A percentile compares a stretch with the other conserved stretches of the same genome.
These are phyloP conservation scores for Cryptus viduatorius DNA, from an alignment of 2,888 invertebrate genomes.

Conservation along the genomic window DNA sequence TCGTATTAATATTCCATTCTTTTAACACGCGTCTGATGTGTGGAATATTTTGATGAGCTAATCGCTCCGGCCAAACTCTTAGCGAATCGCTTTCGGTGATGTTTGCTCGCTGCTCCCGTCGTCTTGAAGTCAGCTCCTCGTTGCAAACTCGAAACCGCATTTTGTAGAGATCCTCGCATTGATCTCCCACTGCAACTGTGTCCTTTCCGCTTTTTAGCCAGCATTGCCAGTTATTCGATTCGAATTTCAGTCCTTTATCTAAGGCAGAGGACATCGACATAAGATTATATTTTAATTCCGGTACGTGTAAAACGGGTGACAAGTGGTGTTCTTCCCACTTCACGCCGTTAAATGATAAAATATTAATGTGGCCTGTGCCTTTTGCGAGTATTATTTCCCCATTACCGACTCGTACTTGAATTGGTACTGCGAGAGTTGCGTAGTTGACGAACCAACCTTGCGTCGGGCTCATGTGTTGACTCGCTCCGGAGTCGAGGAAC, in stretches of 20 bases:
- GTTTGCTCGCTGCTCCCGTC: not conserved
- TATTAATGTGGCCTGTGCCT: constrained; percentile 9
- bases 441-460: constrained; percentile 24
- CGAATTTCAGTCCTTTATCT: constrained; percentile 58
- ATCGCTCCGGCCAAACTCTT: constrained; percentile 25
- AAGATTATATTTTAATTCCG: constrained; percentile 57
- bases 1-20: too few relatives aligned
- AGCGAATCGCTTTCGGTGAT: not conserved
- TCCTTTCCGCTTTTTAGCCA: constrained; percentile 17
- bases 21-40: not conserved
- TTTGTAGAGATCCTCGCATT: constrained; percentile 34
- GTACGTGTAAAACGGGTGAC: constrained; percentile 50
- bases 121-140: not conserved
- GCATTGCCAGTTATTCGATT: constrained; percentile 34
- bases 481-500: constrained; percentile 53
- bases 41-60: constrained; percentile 20
- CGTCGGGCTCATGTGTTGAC: constrained; percentile 45
- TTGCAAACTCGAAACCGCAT: constrained; percentile 56
- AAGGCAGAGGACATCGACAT: constrained; percentile 44
- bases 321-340: constrained; percentile 62
- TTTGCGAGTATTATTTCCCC: constrained; percentile 14
- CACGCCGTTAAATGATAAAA: not conserved
- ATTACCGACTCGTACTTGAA: constrained; percentile 1
- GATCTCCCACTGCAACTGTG: constrained; percentile 53
- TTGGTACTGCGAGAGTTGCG: not conserved